Evolutionary conservation across 2,113 vertebrate species (phyloP).

Genomic region (Pungitius pungitius): DNA sequence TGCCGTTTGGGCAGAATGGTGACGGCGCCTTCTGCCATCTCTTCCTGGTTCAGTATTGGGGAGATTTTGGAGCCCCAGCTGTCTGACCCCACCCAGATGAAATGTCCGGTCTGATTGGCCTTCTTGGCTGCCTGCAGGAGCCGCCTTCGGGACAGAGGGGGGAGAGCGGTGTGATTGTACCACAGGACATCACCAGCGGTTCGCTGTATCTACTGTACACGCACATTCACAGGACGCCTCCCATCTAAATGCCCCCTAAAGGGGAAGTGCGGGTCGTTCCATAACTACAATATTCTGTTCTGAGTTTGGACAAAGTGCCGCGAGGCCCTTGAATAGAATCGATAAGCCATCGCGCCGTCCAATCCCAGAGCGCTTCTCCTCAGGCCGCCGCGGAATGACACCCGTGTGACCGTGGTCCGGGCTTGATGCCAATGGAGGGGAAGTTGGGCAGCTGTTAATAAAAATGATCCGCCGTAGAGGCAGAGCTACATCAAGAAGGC

Average conservation of each 20-base stretch:
- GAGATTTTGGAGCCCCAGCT: conserved; percentile 97
- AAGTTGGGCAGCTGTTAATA: conserved; percentile 55
- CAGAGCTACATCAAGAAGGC: conserved; percentile 41
- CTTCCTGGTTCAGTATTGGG: conserved; percentile 91
- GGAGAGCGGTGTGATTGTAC: neutral
- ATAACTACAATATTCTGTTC: conserved; percentile 12
- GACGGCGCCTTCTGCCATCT: conserved; percentile 92
- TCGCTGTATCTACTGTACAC: conserved; percentile 12
- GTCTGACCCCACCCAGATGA: conserved; percentile 97
- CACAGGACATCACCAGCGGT: neutral
- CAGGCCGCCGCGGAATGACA: conserved; percentile 43
- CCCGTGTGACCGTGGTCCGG: conserved; percentile 51
- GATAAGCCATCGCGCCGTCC: conserved; percentile 14
- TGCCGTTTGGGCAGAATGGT: conserved; percentile 93
- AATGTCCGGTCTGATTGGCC: conserved; percentile 94
- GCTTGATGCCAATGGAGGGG: conserved; percentile 48
- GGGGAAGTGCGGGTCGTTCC: neutral
- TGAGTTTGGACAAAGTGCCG: conserved; percentile 23
- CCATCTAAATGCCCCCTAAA: conserved; percentile 28
- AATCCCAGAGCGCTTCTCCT: conserved; percentile 28
- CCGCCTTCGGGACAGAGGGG: conserved; percentile 74
- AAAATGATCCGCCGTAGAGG: conserved; percentile 36
- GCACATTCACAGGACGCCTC: too few species aligned
- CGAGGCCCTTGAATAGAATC: conserved; percentile 12
- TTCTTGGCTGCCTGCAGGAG: conserved; percentile 91